Base-by-base conservation (phyloP, 2,888 invertebrate genomes). In the Hydrotaea cyrtoneurina region DNA sequence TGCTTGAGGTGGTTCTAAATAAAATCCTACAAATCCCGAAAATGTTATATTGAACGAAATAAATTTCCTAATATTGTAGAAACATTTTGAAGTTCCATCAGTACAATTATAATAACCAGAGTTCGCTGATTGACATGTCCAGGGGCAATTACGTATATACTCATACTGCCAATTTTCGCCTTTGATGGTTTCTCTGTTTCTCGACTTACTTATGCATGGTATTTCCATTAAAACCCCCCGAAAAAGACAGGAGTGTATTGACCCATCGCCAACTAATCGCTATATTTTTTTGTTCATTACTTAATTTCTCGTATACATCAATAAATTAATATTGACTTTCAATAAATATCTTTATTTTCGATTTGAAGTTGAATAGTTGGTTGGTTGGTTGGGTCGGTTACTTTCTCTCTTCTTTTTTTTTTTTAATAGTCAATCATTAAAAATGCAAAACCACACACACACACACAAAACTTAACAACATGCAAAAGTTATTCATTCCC, bases 331-430 rank as follows among this genome's bases (percentile, higher is more conserved):
- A 23, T 59, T 26, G 59, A 59, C 59, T 59, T 59, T 59, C 26
- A 59, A 59, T 59, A 59, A 59, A 59, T 59, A 59, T 59, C 59
- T 59, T 59, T 11, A 59, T 59, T 23, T 59, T 23, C 15, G 59
- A 1, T 15, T 15, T n/a, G 7, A 50, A 50, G 50, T 50, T 50
- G 50, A n/a, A 50, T 50, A 50, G 23, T 59, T 10, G 59, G 4
- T 26, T 11, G 15, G 50, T 23, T 26, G 2, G 23, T 26, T 26
- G 59, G 4, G 59, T 26, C 19, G 59, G 3, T 59, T 59, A 26
- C 59, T 59, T 59, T 59, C 59, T 59, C 59, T 26, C 26, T 31
- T 31, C 31, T 31, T 31, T 31, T 4, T 31, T 2, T 31, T 31
- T 31, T 31, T 31, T 2, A 4, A 31, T 7, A 26, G 23, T 4